Conservation (phyloP, 2,113 vertebrate genomes). For the Psilopsiagon aurifrons region DNA sequence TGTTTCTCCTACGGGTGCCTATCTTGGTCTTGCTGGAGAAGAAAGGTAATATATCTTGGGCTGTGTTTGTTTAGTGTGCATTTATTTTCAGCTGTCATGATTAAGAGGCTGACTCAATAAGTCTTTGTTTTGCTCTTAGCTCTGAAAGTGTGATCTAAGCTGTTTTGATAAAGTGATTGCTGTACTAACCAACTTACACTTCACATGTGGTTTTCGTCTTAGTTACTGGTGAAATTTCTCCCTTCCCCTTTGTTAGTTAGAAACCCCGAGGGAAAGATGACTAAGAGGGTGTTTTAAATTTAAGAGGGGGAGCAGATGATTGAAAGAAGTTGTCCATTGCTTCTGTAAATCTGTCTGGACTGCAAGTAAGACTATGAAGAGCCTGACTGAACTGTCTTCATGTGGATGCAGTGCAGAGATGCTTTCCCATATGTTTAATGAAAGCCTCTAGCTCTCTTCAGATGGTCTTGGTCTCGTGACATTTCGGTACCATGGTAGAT, state of each 20-base stretch:
- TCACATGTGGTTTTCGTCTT: neutral
- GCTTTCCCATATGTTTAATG: neutral
- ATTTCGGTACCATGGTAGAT: neutral
- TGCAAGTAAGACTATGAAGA: neutral
- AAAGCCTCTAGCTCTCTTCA: neutral
- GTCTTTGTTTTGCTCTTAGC: neutral
- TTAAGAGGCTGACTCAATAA: neutral
- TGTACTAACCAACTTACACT: neutral
- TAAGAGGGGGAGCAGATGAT: neutral
- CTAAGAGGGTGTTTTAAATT: neutral
- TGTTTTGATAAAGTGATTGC: neutral
- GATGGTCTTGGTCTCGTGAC: neutral
- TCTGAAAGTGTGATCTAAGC: neutral
- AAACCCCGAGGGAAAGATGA: neutral
- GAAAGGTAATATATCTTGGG: neutral
- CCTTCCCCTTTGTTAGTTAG: neutral
- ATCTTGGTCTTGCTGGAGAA: neutral
- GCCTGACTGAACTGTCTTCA: neutral
- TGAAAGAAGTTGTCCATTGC: neutral
- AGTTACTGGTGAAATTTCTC: neutral
- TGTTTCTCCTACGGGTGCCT: neutral
- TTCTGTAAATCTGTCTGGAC: neutral
- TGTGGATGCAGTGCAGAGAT: neutral
- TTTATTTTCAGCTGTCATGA: neutral
- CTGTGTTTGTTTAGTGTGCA: neutral